phyloP scores from a whole-genome alignment of 2,113 vertebrate genomes.

The Ictidomys tridecemlineatus region DNA sequence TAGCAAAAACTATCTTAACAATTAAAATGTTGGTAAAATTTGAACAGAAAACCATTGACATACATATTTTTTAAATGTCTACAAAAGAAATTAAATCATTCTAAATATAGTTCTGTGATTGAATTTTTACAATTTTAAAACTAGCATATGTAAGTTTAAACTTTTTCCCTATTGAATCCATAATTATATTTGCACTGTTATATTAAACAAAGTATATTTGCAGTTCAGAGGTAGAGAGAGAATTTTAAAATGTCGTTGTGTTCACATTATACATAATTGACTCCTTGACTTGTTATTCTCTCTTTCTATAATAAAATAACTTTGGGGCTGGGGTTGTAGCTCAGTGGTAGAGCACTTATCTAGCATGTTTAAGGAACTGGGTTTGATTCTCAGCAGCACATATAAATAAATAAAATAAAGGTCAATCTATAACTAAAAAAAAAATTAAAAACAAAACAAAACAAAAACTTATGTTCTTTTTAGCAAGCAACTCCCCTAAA shows the following conservation, averaged over 20 bases:
- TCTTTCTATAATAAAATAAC: not conserved
- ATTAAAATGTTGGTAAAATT: slow-evolving; percentile 41
- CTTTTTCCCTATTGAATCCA: not conserved
- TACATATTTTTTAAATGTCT: slow-evolving; percentile 25
- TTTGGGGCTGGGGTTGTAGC: not conserved
- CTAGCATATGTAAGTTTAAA: not conserved
- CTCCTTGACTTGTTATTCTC: slow-evolving; percentile 19
- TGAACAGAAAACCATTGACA: not conserved
- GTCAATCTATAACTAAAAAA: too few species aligned
- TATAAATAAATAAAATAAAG: too few species aligned
- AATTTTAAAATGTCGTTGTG: not conserved
- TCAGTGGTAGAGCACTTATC: too few species aligned
- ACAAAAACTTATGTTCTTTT: not conserved
- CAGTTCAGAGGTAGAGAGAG: not conserved
- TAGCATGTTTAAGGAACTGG: too few species aligned
- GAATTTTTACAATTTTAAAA: not conserved
- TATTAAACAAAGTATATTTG: slow-evolving; percentile 13
- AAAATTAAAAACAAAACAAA: too few species aligned
- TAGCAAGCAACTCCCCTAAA: slow-evolving; percentile 20
- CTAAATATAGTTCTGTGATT: slow-evolving; percentile 23
- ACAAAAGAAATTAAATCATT: slow-evolving; percentile 49
- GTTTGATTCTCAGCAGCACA: too few species aligned
- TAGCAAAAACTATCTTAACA: not conserved
- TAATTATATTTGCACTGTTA: not conserved
- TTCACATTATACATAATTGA: not conserved